phyloP scores from a whole-genome alignment of 2,797 vertebrate species.

The Xiphorhynchus erythropygius region DNA sequence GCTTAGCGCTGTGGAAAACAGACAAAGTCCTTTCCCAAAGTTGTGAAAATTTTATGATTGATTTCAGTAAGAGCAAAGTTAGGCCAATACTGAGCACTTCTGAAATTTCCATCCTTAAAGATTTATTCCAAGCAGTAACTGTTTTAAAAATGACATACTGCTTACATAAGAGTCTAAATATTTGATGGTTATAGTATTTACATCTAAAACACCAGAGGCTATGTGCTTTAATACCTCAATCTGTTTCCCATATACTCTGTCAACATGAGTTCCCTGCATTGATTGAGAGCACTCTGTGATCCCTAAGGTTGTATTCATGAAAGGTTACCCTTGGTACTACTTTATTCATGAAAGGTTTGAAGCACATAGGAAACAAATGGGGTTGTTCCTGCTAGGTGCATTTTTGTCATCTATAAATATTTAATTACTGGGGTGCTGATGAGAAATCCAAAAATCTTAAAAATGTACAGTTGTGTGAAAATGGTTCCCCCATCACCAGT shows the following conservation, averaged over 20 bases:
- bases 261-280: slow-evolving; percentile 55
- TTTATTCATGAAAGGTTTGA: slow-evolving; percentile 47
- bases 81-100: slow-evolving; percentile 41
- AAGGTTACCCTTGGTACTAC: slow-evolving; percentile 54
- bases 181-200: slow-evolving; percentile 71
- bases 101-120: slow-evolving; percentile 63
- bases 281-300: slow-evolving; percentile 58
- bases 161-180: slow-evolving; percentile 69
- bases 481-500: not conserved
- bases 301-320: slow-evolving; percentile 55
- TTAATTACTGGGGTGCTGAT: slow-evolving; percentile 38
- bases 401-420: slow-evolving; percentile 22
- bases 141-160: slow-evolving; percentile 61
- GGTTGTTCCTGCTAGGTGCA: not conserved
- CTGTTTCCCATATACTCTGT: slow-evolving; percentile 66
- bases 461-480: not conserved
- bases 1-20: slow-evolving; percentile 43
- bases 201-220: slow-evolving; percentile 64
- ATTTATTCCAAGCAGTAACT: slow-evolving; percentile 67
- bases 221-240: slow-evolving; percentile 66
- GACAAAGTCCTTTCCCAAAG: slow-evolving; percentile 31
- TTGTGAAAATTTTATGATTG: slow-evolving; percentile 65
- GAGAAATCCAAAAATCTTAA: not conserved
- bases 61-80: slow-evolving; percentile 61
- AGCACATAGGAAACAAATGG: slow-evolving; percentile 23